phyloP scores from a whole-genome alignment of 2,888 invertebrate genomes.

The Chydorus sphaericus region DNA sequence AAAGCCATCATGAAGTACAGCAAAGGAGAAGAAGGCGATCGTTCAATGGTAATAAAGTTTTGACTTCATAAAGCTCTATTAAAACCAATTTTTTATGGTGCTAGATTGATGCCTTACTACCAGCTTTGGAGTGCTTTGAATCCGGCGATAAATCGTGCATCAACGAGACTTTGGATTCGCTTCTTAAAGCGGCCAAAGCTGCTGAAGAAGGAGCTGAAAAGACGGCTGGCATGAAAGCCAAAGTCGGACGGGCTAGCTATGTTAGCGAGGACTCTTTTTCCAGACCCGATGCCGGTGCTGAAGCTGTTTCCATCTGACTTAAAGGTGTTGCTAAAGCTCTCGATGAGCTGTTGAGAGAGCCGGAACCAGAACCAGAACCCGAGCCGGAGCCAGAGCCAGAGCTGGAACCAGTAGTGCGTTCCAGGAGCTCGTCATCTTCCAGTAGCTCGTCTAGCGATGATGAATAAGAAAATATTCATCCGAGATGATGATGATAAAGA shows the following conservation, averaged over 20 bases:
- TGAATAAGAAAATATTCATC: too few species aligned
- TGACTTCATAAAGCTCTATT: too few species aligned
- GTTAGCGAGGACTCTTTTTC: slow-evolving; percentile 33
- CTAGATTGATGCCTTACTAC: slow-evolving; percentile 42
- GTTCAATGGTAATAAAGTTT: slow-evolving; percentile 70
- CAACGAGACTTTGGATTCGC: slow-evolving; percentile 6
- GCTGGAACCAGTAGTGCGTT: slow-evolving; percentile 2
- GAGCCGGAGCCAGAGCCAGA: slow-evolving; percentile 12
- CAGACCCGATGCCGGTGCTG: slow-evolving; percentile 54
- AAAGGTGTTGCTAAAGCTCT: slow-evolving; percentile 31
- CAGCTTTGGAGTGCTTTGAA: slow-evolving; percentile 31
- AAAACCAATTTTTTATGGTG: slow-evolving; percentile 14
- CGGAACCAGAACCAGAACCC: slow-evolving; percentile 14
- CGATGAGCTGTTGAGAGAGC: slow-evolving; percentile 3
- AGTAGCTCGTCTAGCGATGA: slow-evolving; percentile 8
- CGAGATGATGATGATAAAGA: too few species aligned
- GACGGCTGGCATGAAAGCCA: slow-evolving; percentile 33
- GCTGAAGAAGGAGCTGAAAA: slow-evolving; percentile 27
- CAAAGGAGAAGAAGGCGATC: slow-evolving; percentile 52
- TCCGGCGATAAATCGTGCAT: slow-evolving; percentile 8
- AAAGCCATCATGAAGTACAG: slow-evolving; percentile 50
- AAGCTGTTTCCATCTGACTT: slow-evolving; percentile 46
- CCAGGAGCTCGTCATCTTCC: neutral
- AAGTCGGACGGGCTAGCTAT: slow-evolving; percentile 58
- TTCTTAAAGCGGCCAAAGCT: slow-evolving; percentile 19